phyloP scores from a whole-genome alignment of 2,888 invertebrate species.

The Agrochola lychnidis region DNA sequence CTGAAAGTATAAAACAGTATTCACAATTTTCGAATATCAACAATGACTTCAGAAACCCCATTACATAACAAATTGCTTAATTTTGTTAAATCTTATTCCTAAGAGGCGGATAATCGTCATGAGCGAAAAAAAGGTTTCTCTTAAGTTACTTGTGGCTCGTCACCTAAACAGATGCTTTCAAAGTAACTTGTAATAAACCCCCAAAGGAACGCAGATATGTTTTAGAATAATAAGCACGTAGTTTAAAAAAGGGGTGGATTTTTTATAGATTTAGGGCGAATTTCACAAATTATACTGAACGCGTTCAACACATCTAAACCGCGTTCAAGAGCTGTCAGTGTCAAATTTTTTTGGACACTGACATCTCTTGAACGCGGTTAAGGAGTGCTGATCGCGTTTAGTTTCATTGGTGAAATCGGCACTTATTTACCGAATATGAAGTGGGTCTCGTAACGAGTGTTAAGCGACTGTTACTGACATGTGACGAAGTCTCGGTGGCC shows the following conservation, averaged over 20 bases:
- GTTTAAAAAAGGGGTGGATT: constrained; percentile 25
- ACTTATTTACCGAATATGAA: constrained; percentile 7
- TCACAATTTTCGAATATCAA: constrained; percentile 61
- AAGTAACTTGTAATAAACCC: constrained; percentile 61
- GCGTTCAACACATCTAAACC: too few species aligned
- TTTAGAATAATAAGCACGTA: constrained; percentile 47
- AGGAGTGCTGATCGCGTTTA: too few species aligned
- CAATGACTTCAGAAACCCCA: constrained; percentile 57
- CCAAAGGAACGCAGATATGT: constrained; percentile 64
- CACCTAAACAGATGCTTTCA: constrained; percentile 47
- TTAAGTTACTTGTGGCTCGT: constrained; percentile 62
- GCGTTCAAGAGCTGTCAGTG: too few species aligned
- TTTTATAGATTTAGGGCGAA: constrained; percentile 3
- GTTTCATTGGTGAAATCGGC: too few species aligned
- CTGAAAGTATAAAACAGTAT: constrained; percentile 59
- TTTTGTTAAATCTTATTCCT: constrained; percentile 82
- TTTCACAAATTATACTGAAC: too few species aligned
- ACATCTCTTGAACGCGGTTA: too few species aligned
- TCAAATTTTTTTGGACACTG: too few species aligned
- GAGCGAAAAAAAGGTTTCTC: constrained; percentile 77
- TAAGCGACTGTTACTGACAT: constrained; percentile 2
- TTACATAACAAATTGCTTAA: constrained; percentile 71
- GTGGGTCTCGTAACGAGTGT: constrained; percentile 7
- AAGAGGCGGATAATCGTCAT: constrained; percentile 87
- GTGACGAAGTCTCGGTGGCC: constrained; percentile 1